phyloP scores from a whole-genome alignment of 2,888 invertebrate genomes.

The Eulithis testata region DNA sequence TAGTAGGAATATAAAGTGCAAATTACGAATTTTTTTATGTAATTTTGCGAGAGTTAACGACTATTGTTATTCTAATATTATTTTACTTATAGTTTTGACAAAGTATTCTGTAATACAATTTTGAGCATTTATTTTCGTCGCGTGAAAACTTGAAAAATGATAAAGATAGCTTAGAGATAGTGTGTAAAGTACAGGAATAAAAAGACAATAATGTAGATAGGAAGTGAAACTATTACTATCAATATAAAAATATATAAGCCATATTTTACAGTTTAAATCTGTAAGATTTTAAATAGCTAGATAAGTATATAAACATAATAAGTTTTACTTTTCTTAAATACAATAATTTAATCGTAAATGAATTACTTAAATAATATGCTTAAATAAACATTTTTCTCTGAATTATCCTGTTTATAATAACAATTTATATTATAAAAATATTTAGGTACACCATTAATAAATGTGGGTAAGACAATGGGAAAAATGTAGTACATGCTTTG shows the following conservation, averaged over 20 bases:
- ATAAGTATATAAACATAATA: no score
- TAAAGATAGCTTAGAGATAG: constrained; percentile 47
- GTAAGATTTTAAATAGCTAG: background rate
- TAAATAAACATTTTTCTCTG: no score
- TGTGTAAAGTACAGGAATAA: constrained; percentile 46
- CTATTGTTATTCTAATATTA: constrained; percentile 12
- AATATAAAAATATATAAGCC: constrained; percentile 41
- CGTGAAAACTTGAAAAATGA: constrained; percentile 47
- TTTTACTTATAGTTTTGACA: constrained; percentile 5
- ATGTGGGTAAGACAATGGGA: background rate
- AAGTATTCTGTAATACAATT: constrained; percentile 25
- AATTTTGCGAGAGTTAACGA: constrained; percentile 42
- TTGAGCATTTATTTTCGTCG: constrained; percentile 48
- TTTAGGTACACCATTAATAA: background rate
- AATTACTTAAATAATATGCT: background rate
- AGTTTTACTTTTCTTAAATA: no score
- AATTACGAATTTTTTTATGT: constrained; percentile 46
- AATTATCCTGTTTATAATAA: no score
- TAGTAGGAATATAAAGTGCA: constrained; percentile 48
- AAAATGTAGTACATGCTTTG: constrained; percentile 32
- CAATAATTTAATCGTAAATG: no score
- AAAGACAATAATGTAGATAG: constrained; percentile 50
- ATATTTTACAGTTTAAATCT: constrained; percentile 22
- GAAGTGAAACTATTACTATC: constrained; percentile 33
- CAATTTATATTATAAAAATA: background rate